A percentile compares a stretch with the other conserved stretches of the same genome.
These are phyloP conservation scores for Amorpha juglandis DNA, from an alignment of 2,888 invertebrate genomes.

Conservation along the genomic window DNA sequence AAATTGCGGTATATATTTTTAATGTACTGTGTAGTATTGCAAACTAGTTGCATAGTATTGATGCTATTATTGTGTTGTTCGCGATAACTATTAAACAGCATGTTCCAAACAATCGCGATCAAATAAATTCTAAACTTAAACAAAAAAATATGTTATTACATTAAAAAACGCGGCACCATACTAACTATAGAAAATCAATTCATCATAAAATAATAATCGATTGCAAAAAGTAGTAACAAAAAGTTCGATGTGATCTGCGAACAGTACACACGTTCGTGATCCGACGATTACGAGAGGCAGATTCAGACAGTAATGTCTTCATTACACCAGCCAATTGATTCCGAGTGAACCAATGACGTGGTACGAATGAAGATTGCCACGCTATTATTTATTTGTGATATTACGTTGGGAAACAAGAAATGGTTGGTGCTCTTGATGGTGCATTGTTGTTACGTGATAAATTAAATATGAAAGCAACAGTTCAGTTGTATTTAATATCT, in stretches of 20 bases:
- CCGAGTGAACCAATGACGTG: conserved; percentile 36
- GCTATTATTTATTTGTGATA: conserved; percentile 27
- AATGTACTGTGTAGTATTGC: too few relatives aligned
- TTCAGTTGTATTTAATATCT: too few relatives aligned
- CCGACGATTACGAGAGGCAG: conserved; percentile 57
- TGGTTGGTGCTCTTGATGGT: conserved; percentile 2
- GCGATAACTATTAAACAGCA: too few relatives aligned
- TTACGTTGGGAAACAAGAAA: conserved; percentile 20
- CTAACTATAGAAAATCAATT: conserved; percentile 5
- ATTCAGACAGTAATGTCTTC: conserved; percentile 73
- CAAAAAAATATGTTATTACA: neutral
- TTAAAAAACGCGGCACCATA: neutral
- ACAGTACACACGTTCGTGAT: conserved; percentile 37
- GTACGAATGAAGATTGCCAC: conserved; percentile 22
- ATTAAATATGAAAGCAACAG: neutral
- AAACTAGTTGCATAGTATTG: too few relatives aligned
- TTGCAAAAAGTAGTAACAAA: conserved; percentile 8
- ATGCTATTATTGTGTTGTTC: too few relatives aligned
- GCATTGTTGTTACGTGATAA: conserved; percentile 1
- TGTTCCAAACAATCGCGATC: too few relatives aligned
- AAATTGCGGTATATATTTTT: too few relatives aligned
- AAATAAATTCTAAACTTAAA: neutral
- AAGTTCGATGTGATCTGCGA: conserved; percentile 25
- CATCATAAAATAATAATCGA: conserved; percentile 16
- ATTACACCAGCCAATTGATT: conserved; percentile 74